Evolutionary conservation across 2,888 invertebrate species (phyloP).

Genomic region (Fragum whitleyi): DNA sequence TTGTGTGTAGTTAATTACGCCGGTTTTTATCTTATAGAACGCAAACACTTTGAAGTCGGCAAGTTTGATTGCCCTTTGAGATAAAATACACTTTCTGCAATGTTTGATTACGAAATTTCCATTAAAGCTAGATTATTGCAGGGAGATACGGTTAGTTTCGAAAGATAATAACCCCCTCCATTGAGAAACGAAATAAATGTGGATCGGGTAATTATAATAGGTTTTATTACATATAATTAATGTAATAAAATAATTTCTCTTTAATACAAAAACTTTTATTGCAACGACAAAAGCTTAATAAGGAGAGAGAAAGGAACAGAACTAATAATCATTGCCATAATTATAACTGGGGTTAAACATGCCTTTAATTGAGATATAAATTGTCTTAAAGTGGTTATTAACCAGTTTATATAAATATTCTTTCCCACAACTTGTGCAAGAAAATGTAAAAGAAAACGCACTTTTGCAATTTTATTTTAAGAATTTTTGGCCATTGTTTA

Average conservation of each 20-base stretch:
- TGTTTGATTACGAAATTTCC: constrained; percentile 32
- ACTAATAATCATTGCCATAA: constrained; percentile 3
- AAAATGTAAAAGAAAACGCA: no score
- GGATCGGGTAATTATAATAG: constrained; percentile 10
- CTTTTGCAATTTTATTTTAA: no score
- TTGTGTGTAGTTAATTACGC: constrained; percentile 15
- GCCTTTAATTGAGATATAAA: constrained; percentile 12
- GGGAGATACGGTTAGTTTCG: constrained; percentile 19
- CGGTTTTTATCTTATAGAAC: constrained; percentile 20
- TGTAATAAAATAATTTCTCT: constrained; percentile 20
- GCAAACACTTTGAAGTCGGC: constrained; percentile 11
- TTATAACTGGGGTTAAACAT: constrained; percentile 20
- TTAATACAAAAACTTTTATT: constrained; percentile 14
- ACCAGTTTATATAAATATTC: not conserved
- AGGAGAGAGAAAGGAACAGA: constrained; percentile 9
- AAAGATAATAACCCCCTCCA: constrained; percentile 6
- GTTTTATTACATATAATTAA: constrained; percentile 20
- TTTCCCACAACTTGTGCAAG: constrained; percentile 9
- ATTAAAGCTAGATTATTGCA: constrained; percentile 15
- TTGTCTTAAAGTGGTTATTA: constrained; percentile 11
- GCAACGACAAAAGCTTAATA: constrained; percentile 16
- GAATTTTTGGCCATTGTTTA: no score
- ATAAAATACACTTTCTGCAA: constrained; percentile 30
- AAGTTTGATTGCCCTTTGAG: constrained; percentile 18
- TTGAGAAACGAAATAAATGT: constrained; percentile 21